Base-by-base conservation (phyloP, 2,888 invertebrate genomes). In the Sinopyrophorus schimmeli region DNA sequence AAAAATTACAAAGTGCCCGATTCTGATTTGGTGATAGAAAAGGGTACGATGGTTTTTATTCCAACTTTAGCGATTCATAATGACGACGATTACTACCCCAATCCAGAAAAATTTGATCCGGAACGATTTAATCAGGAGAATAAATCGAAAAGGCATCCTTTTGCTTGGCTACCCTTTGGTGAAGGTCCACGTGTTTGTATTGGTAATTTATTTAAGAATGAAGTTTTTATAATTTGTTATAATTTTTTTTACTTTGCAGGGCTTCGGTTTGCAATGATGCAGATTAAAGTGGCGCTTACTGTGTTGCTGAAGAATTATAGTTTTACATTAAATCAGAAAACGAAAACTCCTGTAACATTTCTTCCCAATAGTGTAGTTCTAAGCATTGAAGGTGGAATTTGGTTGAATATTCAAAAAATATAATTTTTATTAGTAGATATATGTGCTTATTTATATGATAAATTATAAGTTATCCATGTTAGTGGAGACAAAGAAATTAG, bases 21-120 rank as follows among this genome's bases (percentile, higher is more conserved):
- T 10, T 59, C 62, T 7, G 47, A 62, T 27, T 11, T 58, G 3
- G 52, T 42, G 1, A 20, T 68, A 18, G 59, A 64, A 47, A 60
- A 62, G 38, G 59, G 57, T 1, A 56, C 54, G 1, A 47, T 54
- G 4, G 55, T 65, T 2, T 18, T 60, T 28, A 56, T 68, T 18
- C 53, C 62, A 3, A 59, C 58, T 40, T 48, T 60, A 35, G 67
- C 62, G 4, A 53, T 68, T 6, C 67, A 67, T n/a, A 53, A 58
- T 21, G 65, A 67, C 51, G 60, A 62, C 5, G 62, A 63, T 41
- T 60, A 62, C 47, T 66, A 62, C 42, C 79, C 80, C 0, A 74
- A 85, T 7, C 85, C 86, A 0, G 74, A 80, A 1, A 73, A 74
- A 17, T 84, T 84, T 50, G 76, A 79, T 38, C 84, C 84, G 0